Evolutionary conservation across 1,140 invertebrate genomes (phyloP), one percentile per base, ranked within the genome.

Genomic region (Conopomorpha cramerella): DNA sequence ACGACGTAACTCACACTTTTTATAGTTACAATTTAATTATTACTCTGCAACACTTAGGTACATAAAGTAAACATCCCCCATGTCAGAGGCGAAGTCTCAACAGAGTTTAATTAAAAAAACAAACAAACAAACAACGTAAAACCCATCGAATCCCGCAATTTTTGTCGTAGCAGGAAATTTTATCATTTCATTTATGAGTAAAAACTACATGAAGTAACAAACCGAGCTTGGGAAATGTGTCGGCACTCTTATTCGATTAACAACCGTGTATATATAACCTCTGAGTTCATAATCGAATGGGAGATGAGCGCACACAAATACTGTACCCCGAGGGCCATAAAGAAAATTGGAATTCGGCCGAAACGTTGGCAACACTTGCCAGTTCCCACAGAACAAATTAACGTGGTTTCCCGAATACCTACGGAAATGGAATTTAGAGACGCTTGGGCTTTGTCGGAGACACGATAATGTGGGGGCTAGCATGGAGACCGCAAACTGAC

Each of bases 271-370:
- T 36, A 33, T 34, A 30, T 32, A 39, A 36, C 29, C 39, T 30
- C 25, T 25, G 27, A 34, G 28, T 27, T 27, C 26, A 12, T 15
- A 6, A 23, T 23, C 10, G 26, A 8, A 27, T n/a, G 12, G n/a
- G 14, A 8, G 7, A 14, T 13, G n/a, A 12, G 8, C 11, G 29
- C 8, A 13, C n/a, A 8, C 29, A 30, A 2, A 15, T n/a, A 30
- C 14, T 13, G 14, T 30, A 15, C 29, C 29, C n/a, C 15, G 16
- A 25, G 25, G 12, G 25, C 25, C 49, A 54, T 67, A 62, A 66
- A 66, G 63, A 55, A 67, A 62, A 67, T 62, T 66, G 62, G 55
- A 61, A 59, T 53, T 53, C 50, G 41, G 41, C 36, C 39, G 44
- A 10, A 10, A 23, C 45, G 49, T 54, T 51, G 50, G 43, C 45